Evolutionary conservation across 2,888 invertebrate genomes (phyloP).

Genomic region (Synanthedon vespiformis): DNA sequence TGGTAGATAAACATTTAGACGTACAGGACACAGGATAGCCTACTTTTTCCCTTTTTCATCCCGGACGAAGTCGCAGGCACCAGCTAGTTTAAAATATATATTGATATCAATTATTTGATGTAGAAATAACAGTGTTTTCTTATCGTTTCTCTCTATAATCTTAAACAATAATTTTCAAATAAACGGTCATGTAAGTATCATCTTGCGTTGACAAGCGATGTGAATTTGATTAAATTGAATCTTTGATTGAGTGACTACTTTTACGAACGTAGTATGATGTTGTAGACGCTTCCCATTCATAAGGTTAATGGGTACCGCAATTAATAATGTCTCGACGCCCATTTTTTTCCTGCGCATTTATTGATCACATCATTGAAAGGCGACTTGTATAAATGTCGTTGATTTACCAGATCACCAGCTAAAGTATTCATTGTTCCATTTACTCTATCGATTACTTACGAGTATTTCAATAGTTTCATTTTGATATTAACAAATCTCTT

Average conservation of each 20-base stretch:
- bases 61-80: too few species aligned
- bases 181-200: not conserved
- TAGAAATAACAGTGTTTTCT: too few species aligned
- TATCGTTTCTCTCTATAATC: too few species aligned
- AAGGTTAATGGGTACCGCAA: not conserved
- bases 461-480: too few species aligned
- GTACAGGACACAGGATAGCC: too few species aligned
- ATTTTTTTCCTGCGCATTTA: not conserved
- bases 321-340: not conserved
- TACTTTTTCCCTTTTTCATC: too few species aligned
- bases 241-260: not conserved
- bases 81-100: too few species aligned
- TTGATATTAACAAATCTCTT: too few species aligned
- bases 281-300: not conserved
- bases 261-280: not conserved
- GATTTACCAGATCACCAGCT: not conserved
- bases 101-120: too few species aligned
- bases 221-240: not conserved
- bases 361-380: not conserved
- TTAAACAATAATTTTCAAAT: too few species aligned
- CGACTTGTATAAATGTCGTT: not conserved
- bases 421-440: not conserved
- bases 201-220: not conserved
- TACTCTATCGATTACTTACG: too few species aligned
- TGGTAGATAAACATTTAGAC: too few species aligned